These are phyloP conservation scores for Belonocnema kinseyi DNA, from an alignment of 1,140 invertebrate genomes.

Conservation along the genomic window DNA sequence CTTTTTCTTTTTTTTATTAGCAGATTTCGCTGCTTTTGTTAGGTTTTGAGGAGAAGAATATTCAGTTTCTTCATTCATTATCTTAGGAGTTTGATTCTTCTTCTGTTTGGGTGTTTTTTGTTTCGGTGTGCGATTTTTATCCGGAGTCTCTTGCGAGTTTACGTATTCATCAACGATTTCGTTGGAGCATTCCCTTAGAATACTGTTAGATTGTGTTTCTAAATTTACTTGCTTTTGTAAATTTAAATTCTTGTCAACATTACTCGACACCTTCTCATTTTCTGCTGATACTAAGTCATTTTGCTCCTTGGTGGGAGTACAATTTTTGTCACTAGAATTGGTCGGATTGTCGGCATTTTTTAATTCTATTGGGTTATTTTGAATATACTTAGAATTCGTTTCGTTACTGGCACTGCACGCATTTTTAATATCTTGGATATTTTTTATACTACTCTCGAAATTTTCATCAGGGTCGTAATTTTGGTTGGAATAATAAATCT, in stretches of 20 bases:
- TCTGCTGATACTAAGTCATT: not conserved
- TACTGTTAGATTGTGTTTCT: slow-evolving; percentile 15
- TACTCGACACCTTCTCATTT: not conserved
- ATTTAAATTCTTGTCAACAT: slow-evolving; percentile 1
- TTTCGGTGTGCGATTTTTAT: too few relatives aligned
- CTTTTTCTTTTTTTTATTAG: not conserved
- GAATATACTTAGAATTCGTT: not conserved
- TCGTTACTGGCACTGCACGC: not conserved
- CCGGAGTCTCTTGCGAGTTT: not conserved
- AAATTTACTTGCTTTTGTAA: not conserved
- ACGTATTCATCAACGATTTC: not conserved
- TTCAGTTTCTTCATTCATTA: not conserved
- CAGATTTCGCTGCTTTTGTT: not conserved
- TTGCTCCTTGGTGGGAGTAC: not conserved
- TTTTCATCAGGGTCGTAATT: slow-evolving; percentile 34
- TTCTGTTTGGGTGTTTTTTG: not conserved
- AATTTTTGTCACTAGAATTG: not conserved
- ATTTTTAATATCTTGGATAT: not conserved
- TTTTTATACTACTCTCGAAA: not conserved
- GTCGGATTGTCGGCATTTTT: slow-evolving; percentile 11
- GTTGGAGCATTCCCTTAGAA: slow-evolving; percentile 30
- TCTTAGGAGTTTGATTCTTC: not conserved
- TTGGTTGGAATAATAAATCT: slow-evolving; percentile 60
- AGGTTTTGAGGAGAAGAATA: not conserved
- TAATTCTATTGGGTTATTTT: not conserved